phyloP scores from a whole-genome alignment of 1,140 invertebrate genomes.

The Pararge aegeria region DNA sequence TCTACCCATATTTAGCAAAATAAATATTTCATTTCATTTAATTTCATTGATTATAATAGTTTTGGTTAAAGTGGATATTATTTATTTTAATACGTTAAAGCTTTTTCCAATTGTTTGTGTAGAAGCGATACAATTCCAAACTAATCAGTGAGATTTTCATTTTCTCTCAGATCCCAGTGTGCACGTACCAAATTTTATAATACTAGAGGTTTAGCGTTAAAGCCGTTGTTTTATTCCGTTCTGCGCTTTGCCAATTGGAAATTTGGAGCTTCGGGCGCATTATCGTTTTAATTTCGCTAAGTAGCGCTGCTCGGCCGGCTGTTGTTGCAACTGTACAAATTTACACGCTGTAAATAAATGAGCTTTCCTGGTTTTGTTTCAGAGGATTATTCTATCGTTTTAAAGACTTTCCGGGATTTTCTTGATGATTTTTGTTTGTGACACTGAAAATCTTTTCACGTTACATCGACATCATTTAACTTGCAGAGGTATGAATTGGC shows the following conservation, averaged over 20 bases:
- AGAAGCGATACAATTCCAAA: not conserved
- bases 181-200: not conserved
- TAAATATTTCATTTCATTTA: no score
- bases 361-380: not conserved
- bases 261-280: slow-evolving; percentile 33
- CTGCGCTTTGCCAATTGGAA: slow-evolving; percentile 31
- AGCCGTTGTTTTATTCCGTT: slow-evolving; percentile 18
- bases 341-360: slow-evolving; percentile 13
- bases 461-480: no score
- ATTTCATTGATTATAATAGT: no score
- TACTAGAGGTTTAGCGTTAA: slow-evolving; percentile 1
- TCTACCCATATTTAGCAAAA: no score
- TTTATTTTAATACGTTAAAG: no score
- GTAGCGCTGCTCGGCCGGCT: slow-evolving; percentile 22
- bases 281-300: slow-evolving; percentile 43
- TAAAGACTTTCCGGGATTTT: not conserved
- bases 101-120: not conserved
- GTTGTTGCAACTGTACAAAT: slow-evolving; percentile 18
- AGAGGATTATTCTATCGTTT: not conserved
- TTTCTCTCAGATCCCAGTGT: not conserved
- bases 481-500: no score
- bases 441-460: no score
- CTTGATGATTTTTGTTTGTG: not conserved
- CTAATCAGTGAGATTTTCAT: slow-evolving; percentile 2
- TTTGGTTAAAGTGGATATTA: no score